These are phyloP conservation scores for Colossoma macropomum DNA, from an alignment of 2,113 vertebrate genomes.

Conservation along the genomic window DNA sequence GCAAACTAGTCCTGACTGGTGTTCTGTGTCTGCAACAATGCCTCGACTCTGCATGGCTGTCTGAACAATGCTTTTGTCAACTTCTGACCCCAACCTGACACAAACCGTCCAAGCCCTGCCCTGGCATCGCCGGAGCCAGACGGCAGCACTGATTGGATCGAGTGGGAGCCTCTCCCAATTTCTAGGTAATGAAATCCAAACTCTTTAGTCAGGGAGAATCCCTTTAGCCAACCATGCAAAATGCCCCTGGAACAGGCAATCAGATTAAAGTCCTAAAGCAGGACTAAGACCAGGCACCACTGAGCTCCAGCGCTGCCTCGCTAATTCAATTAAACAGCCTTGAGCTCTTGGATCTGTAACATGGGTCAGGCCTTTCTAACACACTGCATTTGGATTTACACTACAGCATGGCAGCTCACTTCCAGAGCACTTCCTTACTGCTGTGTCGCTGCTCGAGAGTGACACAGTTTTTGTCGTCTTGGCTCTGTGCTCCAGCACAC, in stretches of 20 bases:
- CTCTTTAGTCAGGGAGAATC: constrained; percentile 56
- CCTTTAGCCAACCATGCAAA: constrained; percentile 56
- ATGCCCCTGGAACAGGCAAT: constrained; percentile 52
- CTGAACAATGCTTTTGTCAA: neutral
- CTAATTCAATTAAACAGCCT: constrained; percentile 53
- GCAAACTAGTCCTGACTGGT: too few relatives aligned
- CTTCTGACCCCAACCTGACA: constrained; percentile 28
- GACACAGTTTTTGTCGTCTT: neutral
- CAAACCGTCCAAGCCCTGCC: constrained; percentile 8
- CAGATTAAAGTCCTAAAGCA: constrained; percentile 54
- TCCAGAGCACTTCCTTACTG: constrained; percentile 20
- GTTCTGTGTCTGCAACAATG: too few relatives aligned
- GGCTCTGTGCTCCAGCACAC: neutral
- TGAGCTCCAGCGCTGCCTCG: constrained; percentile 11
- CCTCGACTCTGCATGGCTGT: too few relatives aligned
- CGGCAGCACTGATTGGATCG: constrained; percentile 54
- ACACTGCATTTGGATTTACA: constrained; percentile 42
- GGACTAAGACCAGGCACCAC: constrained; percentile 45
- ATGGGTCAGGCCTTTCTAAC: constrained; percentile 33
- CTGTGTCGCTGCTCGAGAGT: neutral
- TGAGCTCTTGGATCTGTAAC: constrained; percentile 22
- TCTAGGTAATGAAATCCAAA: constrained; percentile 60
- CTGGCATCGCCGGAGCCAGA: constrained; percentile 33
- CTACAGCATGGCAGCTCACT: constrained; percentile 19
- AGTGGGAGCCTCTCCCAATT: constrained; percentile 46